Percentiles rank a stretch among this genome's conserved stretches.
Evolutionary conservation across 1,140 invertebrate species (phyloP).

Genomic region (Pseudoatta argentina): DNA sequence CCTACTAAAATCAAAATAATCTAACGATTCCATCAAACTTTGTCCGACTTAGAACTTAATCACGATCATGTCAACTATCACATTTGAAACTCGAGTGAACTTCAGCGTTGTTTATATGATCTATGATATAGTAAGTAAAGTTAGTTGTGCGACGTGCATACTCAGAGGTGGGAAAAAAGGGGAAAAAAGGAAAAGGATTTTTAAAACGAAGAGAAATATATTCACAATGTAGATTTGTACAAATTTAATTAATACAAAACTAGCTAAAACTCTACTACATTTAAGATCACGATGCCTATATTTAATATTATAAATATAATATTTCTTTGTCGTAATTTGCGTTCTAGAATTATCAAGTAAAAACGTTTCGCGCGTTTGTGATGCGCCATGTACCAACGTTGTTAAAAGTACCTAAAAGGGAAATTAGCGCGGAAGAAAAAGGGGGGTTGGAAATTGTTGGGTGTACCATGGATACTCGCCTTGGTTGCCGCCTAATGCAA

Average conservation of each 20-base stretch:
- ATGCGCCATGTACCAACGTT: background rate
- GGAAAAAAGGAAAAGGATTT: background rate
- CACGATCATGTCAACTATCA: conserved; percentile 34
- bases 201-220: background rate
- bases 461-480: conserved; percentile 18
- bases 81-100: conserved; percentile 13
- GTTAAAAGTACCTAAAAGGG: background rate
- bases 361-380: conserved; percentile 24
- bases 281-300: background rate
- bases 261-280: background rate
- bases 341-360: conserved; percentile 26
- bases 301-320: conserved; percentile 33
- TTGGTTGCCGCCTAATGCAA: conserved; percentile 42
- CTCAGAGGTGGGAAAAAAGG: background rate
- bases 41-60: conserved; percentile 35
- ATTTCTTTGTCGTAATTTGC: background rate
- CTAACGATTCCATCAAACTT: conserved; percentile 47
- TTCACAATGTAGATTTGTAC: background rate
- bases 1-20: conserved; percentile 46
- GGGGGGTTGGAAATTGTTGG: conserved; percentile 23
- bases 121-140: conserved; percentile 1
- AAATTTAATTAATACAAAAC: background rate
- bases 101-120: background rate
- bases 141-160: background rate
- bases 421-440: conserved; percentile 33